Percentiles rank a stretch among this genome's conserved stretches.
These are phyloP conservation scores for Poecilia velifera DNA, from an alignment of 2,797 vertebrate genomes.

Conservation along the genomic window DNA sequence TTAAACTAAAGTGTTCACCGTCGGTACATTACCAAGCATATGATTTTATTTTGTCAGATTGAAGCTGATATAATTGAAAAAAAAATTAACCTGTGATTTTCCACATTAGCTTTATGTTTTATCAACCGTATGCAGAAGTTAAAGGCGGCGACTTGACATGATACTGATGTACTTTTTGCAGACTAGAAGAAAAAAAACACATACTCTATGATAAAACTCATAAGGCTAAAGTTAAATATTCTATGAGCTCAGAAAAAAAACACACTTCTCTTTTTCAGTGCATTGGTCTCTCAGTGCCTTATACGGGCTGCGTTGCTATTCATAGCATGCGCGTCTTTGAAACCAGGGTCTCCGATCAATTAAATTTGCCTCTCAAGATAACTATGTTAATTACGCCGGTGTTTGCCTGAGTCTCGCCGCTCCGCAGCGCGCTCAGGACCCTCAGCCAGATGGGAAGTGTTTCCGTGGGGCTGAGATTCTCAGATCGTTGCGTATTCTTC, in stretches of 20 bases:
- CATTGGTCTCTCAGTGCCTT: constrained; percentile 10
- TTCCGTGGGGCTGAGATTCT: constrained; percentile 21
- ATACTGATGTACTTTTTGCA: background rate
- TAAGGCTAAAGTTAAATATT: background rate
- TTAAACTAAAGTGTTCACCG: too few relatives aligned
- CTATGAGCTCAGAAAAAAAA: constrained; percentile 23
- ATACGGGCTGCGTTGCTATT: constrained; percentile 51
- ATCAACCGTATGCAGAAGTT: too few relatives aligned
- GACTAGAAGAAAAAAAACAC: background rate
- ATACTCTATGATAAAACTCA: background rate
- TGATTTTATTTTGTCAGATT: background rate
- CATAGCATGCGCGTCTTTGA: constrained; percentile 46
- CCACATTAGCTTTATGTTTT: too few relatives aligned
- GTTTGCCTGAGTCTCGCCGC: constrained; percentile 56
- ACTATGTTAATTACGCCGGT: constrained; percentile 65
- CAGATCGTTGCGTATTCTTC: constrained; percentile 44
- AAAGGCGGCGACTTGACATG: too few relatives aligned
- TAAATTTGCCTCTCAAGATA: constrained; percentile 69
- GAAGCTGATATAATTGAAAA: background rate
- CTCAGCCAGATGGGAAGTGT: constrained; percentile 37
- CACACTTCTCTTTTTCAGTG: constrained; percentile 13
- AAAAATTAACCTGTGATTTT: background rate
- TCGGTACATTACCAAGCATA: too few relatives aligned
- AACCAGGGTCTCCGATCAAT: constrained; percentile 68
- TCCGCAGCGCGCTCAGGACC: constrained; percentile 39